Conservation (phyloP, 2,797 vertebrate species). For the Lindbergichthys nudifrons region DNA sequence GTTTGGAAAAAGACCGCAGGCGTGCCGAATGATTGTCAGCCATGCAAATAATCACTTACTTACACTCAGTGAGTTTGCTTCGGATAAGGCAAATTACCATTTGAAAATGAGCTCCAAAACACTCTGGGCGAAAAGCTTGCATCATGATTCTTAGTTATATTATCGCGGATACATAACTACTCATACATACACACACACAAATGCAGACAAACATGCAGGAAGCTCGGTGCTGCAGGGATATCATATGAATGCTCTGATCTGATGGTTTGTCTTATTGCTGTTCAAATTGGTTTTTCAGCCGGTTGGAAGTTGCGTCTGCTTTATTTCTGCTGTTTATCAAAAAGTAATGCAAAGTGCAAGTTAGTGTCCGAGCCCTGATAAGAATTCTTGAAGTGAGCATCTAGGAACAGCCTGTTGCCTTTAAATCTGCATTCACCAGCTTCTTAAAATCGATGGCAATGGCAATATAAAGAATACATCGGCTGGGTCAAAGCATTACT, state of each 20-base stretch:
- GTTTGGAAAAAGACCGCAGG: slow-evolving; percentile 91
- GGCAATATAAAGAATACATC: neutral
- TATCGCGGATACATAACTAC: slow-evolving; percentile 79
- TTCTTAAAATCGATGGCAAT: neutral
- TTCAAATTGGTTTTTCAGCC: slow-evolving; percentile 59
- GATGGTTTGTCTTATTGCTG: slow-evolving; percentile 57
- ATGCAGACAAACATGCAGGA: slow-evolving; percentile 57
- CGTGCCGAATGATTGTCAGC: slow-evolving; percentile 94
- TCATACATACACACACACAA: slow-evolving; percentile 52
- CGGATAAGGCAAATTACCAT: slow-evolving; percentile 98
- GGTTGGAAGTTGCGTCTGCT: slow-evolving; percentile 43
- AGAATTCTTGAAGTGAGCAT: neutral
- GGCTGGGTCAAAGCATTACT: no score
- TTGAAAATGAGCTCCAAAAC: slow-evolving; percentile 97
- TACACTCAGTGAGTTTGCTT: slow-evolving; percentile 94
- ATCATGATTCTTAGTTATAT: slow-evolving; percentile 89
- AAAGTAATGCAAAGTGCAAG: neutral
- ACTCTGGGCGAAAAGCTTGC: slow-evolving; percentile 93
- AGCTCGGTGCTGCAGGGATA: slow-evolving; percentile 67
- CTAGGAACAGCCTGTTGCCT: neutral
- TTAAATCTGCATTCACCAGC: neutral
- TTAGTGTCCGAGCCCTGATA: neutral
- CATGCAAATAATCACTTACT: slow-evolving; percentile 99
- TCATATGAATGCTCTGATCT: slow-evolving; percentile 55
- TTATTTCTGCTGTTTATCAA: slow-evolving; percentile 16